Percentiles rank a stretch among this genome's conserved stretches.
These are phyloP conservation scores for Linyphia triangularis DNA, from an alignment of 2,888 invertebrate genomes.

Conservation along the genomic window DNA sequence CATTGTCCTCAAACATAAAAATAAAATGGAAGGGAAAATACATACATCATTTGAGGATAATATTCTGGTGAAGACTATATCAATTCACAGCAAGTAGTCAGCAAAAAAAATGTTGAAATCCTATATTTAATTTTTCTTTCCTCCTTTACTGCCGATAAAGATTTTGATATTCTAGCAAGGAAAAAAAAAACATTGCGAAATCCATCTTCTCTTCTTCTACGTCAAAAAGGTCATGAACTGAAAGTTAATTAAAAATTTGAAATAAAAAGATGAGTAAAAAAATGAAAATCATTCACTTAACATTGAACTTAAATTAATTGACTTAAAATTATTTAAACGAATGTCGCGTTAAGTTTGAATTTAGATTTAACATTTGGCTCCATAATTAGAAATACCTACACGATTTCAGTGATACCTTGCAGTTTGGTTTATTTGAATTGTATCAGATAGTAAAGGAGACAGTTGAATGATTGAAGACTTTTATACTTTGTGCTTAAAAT, in stretches of 20 bases:
- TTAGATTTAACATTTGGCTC: too few species aligned
- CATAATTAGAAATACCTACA: too few species aligned
- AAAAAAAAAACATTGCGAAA: slow-evolving; percentile 37
- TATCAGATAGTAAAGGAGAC: too few species aligned
- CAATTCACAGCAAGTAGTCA: neutral
- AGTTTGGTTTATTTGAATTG: too few species aligned
- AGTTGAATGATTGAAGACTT: too few species aligned
- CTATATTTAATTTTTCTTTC: neutral
- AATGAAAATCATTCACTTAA: neutral
- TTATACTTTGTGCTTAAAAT: too few species aligned
- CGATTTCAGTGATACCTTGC: too few species aligned
- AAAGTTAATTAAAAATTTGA: neutral
- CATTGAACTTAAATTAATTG: neutral
- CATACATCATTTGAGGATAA: slow-evolving; percentile 11
- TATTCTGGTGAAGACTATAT: neutral
- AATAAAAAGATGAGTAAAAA: neutral
- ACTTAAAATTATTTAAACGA: too few species aligned
- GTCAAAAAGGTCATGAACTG: slow-evolving; percentile 1
- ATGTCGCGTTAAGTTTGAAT: too few species aligned
- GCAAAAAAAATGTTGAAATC: neutral
- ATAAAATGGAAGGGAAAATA: neutral
- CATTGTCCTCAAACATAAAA: neutral
- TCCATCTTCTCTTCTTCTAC: slow-evolving; percentile 18
- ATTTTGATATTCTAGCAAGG: slow-evolving; percentile 1
- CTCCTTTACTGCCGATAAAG: slow-evolving; percentile 17